Evolutionary conservation across 2,113 vertebrate genomes (phyloP), one percentile per base, ranked within the genome.

Genomic region (Oryzias curvinotus): DNA sequence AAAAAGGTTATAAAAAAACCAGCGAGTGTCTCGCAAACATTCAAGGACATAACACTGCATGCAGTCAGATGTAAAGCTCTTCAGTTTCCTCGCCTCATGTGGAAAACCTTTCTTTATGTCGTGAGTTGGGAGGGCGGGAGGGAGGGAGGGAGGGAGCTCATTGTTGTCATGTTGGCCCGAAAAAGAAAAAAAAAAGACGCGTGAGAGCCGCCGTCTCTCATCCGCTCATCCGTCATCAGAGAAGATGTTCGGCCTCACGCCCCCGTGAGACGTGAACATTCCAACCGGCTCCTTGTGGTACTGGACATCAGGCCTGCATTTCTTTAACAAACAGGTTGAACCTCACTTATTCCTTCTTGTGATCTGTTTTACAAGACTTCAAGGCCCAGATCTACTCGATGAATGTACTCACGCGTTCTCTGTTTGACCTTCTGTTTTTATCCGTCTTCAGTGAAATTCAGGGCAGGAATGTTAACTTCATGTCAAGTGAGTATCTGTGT

Each of bases 31-130:
- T 90, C 77, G 81, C 76, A 69, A 36, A 84, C 86, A 79, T 90
- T 90, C 90, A 79, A 73, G 85, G 85, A 83, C 89, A 89, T 89
- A 78, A 84, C 87, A 80, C 86, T 91, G 91, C 91, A 92, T 91
- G 91, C 79, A 63, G 88, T 90, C 90, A 80, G 75, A 83, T 84
- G 87, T 87, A 85, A 86, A 89, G 84, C 84, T 88, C 87, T 85
- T 91, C 68, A 81, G 85, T 89, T 90, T 72, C 80, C 71, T 85
- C 89, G 56, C 85, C 86, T 90, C 89, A 90, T 89, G 77, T 87
- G 84, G 50, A 59, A 49, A 48, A 52, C 57, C 54, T 46, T 18
- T 73, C 73, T 80, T 85, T 59, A 62, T 78, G 80, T 86, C 65
- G 84, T 78, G 81, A 86, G 83, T 87, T 86, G 21, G 21, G 21